Evolutionary conservation across 2,888 invertebrate genomes (phyloP), one percentile per base, ranked within the genome.

Genomic region (Rugalucina vietnamica): DNA sequence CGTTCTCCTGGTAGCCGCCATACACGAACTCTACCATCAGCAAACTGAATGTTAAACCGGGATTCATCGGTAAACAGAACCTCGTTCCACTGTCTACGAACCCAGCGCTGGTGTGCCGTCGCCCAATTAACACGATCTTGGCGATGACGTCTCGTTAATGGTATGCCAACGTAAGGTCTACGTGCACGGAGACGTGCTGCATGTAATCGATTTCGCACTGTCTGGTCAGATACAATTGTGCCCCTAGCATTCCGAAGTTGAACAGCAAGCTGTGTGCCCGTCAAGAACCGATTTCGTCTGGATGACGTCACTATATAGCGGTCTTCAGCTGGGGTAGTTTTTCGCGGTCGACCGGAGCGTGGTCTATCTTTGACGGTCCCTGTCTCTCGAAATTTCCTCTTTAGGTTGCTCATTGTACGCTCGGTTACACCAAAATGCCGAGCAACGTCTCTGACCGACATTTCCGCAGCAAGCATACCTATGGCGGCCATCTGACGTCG

Each of bases 31-130:
- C 73, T 57, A 18, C 82, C 65, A 60, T 82, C 78, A 32, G 73
- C 54, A 24, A 39, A 39, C 24, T 73, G 60, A 0, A 82, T n/a
- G 34, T 73, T 82, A 78, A 82, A 82, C 18, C 65, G 34, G n/a
- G 82, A 81, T 36, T 82, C 74, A 32, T 82, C 78, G 8, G 73
- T 78, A 39, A 65, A 82, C 5, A 82, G 34, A 4, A 75, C 57
- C 21, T 70, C 32, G 37, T 81, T 76, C 60, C 76, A 76, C 34
- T 5, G 34, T 57, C 34, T 37, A 21, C 74, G 37, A 39, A 65
- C 21, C 70, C 50, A 78, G 12, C 70, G 39, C 37, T 39, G n/a
- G 12, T 43, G 43, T n/a, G 12, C 69, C 29, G 60, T 36, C 43
- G 79, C 49, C 74, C 73, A 74, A 43, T 65, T 60, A 43, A 43